A percentile compares a stretch with the other conserved stretches of the same genome.
Evolutionary conservation across 2,113 vertebrate genomes (phyloP).

Genomic region (Hippocampus zosterae): DNA sequence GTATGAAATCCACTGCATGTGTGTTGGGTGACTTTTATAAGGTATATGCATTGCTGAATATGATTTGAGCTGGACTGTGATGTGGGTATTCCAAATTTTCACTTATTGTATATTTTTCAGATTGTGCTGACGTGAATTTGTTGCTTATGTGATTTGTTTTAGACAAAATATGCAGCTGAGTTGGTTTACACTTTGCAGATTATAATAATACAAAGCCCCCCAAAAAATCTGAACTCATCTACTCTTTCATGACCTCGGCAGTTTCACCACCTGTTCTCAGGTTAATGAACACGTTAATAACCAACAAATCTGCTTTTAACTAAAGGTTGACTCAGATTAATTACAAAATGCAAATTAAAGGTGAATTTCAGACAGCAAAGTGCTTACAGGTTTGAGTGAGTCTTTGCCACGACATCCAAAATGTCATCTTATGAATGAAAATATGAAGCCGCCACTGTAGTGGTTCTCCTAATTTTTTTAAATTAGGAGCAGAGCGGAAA

Average conservation of each 20-base stretch:
- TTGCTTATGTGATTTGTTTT: no score
- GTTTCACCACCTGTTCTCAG: slow-evolving; percentile 6
- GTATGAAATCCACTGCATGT: no score
- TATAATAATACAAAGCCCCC: no score
- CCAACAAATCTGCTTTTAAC: slow-evolving; percentile 39
- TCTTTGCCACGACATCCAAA: slow-evolving; percentile 1
- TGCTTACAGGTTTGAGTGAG: slow-evolving; percentile 36
- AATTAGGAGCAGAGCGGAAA: background rate
- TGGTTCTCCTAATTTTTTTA: no score
- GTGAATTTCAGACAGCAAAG: slow-evolving; percentile 21
- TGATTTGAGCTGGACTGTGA: no score
- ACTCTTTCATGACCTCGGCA: background rate
- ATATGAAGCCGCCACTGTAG: background rate
- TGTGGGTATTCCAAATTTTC: no score
- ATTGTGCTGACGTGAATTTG: no score
- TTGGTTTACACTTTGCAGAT: background rate
- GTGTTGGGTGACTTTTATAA: no score
- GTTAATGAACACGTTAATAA: slow-evolving; percentile 29
- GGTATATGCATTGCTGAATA: no score
- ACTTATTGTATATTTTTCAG: no score
- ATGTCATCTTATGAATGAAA: slow-evolving; percentile 45
- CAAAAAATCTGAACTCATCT: background rate
- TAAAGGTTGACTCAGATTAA: slow-evolving; percentile 59
- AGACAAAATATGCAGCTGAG: no score
- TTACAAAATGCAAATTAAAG: slow-evolving; percentile 59